Percentiles rank a stretch among this genome's conserved stretches.
phyloP scores from a whole-genome alignment of 2,888 invertebrate species.

The Amiota communis region DNA sequence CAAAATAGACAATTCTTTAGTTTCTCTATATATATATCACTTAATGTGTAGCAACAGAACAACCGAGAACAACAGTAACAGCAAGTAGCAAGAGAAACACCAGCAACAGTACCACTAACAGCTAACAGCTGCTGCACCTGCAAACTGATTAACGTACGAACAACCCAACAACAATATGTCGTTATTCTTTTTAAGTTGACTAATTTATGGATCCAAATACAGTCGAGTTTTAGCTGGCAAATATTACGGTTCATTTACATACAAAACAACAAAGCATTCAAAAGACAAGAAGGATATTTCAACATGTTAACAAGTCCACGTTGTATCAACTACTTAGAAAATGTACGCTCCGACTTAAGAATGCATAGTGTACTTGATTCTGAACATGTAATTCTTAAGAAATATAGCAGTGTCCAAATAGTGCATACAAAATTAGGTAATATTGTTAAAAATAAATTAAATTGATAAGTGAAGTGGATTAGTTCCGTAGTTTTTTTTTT shows the following conservation, averaged over 20 bases:
- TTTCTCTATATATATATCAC: background rate
- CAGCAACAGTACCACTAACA: no score
- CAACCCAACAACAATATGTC: no score
- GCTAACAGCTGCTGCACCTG: background rate
- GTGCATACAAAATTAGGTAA: no score
- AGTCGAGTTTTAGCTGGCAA: background rate
- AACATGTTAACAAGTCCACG: background rate
- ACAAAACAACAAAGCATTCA: background rate
- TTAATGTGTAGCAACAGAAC: no score
- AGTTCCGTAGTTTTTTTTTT: no score
- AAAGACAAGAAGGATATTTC: background rate
- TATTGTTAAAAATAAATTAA: no score
- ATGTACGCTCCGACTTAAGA: background rate
- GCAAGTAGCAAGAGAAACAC: no score
- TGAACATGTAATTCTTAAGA: background rate
- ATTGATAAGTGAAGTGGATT: no score
- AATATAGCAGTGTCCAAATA: background rate
- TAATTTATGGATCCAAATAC: background rate
- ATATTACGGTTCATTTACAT: background rate
- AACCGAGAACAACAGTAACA: no score
- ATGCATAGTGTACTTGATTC: background rate
- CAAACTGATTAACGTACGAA: constrained; percentile 1
- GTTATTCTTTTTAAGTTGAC: no score
- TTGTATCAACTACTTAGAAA: background rate
- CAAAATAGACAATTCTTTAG: background rate